Evolutionary conservation across 1,140 invertebrate genomes (phyloP).

Genomic region (Ostrea edulis): DNA sequence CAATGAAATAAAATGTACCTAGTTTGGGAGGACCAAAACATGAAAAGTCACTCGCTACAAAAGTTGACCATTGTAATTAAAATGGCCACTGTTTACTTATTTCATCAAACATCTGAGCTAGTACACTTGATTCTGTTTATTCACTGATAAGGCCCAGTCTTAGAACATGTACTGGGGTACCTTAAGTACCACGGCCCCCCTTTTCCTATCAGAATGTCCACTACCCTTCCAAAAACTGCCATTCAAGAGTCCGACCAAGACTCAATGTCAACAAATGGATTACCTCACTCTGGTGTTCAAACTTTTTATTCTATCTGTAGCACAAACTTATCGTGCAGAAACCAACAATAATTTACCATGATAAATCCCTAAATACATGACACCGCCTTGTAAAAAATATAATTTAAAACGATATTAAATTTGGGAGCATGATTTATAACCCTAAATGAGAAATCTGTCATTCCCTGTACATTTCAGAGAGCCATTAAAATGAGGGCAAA

Average conservation of each 20-base stretch:
- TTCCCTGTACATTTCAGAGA: background rate
- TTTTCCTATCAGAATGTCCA: background rate
- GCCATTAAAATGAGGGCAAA: background rate
- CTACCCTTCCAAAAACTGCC: background rate
- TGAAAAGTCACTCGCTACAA: background rate
- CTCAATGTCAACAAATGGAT: background rate
- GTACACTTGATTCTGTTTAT: constrained; percentile 8
- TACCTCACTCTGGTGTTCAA: background rate
- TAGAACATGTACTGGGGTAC: background rate
- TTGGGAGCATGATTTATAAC: constrained; percentile 7
- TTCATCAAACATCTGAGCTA: constrained; percentile 5
- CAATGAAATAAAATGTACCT: background rate
- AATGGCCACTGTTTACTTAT: constrained; percentile 10
- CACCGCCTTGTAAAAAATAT: background rate
- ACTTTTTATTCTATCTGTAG: background rate
- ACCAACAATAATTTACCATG: background rate
- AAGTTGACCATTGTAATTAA: constrained; percentile 18
- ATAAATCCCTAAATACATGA: constrained; percentile 10
- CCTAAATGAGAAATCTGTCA: constrained; percentile 20
- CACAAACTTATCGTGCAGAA: background rate
- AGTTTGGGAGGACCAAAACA: background rate
- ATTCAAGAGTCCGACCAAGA: background rate
- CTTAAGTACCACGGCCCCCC: background rate
- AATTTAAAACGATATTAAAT: constrained; percentile 5
- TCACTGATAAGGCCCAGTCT: background rate